phyloP scores from a whole-genome alignment of 1,140 invertebrate species.

The Diorhabda carinulata region DNA sequence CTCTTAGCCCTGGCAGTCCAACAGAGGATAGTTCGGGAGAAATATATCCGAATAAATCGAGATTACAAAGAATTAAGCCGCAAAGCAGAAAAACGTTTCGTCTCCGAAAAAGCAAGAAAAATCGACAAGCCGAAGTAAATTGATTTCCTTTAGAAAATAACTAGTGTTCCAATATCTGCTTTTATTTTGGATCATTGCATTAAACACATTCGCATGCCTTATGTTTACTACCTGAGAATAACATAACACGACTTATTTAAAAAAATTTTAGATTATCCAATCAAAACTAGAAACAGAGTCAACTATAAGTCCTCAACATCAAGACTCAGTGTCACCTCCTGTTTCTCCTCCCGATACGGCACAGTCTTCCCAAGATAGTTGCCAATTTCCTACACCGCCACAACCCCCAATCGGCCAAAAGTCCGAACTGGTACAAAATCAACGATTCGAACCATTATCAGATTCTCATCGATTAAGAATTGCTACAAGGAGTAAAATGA shows the following conservation, averaged over 20 bases:
- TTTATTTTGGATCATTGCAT: too few species aligned
- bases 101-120: constrained; percentile 71
- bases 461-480: constrained; percentile 46
- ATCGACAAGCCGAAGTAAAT: constrained; percentile 49
- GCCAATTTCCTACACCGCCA: background rate
- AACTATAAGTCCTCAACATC: constrained; percentile 17
- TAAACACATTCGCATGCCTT: too few species aligned
- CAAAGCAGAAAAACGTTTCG: constrained; percentile 93
- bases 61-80: constrained; percentile 87
- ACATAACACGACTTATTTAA: background rate
- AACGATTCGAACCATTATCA: constrained; percentile 24
- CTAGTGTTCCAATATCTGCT: too few species aligned
- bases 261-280: constrained; percentile 22
- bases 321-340: constrained; percentile 14
- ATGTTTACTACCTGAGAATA: background rate
- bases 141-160: too few species aligned
- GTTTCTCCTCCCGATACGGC: background rate
- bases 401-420: constrained; percentile 15
- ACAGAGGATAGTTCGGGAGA: constrained; percentile 65
- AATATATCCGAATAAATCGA: constrained; percentile 61
- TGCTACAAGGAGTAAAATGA: constrained; percentile 42
- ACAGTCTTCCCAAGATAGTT: constrained; percentile 5
- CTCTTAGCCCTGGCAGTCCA: constrained; percentile 68
- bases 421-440: constrained; percentile 16
- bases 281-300: constrained; percentile 27